Conservation (phyloP, 2,888 invertebrate species). For the Stenodema calcarata region DNA sequence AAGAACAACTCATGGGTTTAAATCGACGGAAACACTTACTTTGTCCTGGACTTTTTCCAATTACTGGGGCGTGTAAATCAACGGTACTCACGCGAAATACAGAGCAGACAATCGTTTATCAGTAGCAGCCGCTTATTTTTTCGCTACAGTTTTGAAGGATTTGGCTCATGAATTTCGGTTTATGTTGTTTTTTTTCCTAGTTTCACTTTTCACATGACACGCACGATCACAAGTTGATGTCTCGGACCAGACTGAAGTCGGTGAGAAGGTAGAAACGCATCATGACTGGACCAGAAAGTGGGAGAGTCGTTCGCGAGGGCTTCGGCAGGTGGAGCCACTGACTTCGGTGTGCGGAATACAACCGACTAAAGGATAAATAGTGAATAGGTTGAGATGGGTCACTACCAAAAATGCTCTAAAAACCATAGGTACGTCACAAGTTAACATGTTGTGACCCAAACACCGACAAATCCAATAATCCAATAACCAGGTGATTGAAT, state of each 20-base stretch:
- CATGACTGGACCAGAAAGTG: conserved; percentile 15
- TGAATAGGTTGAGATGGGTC: neutral
- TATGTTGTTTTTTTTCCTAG: neutral
- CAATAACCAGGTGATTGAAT: neutral
- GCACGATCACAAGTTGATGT: neutral
- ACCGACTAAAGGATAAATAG: neutral
- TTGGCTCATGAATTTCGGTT: neutral
- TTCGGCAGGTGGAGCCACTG: conserved; percentile 25
- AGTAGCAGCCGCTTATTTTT: neutral
- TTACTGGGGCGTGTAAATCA: neutral
- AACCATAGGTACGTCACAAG: too few species aligned
- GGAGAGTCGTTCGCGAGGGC: conserved; percentile 2
- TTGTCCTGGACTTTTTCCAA: neutral
- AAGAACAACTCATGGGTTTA: neutral
- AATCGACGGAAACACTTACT: neutral
- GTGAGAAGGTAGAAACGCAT: neutral
- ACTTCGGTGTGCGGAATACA: neutral
- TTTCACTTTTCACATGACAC: neutral
- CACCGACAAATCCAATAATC: neutral
- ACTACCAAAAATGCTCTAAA: too few species aligned
- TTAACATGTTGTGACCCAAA: too few species aligned
- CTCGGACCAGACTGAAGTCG: conserved; percentile 21
- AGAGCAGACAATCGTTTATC: neutral
- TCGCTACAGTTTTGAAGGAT: neutral
- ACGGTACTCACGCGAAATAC: neutral